Base-by-base conservation (phyloP, 1,140 invertebrate species). In the Drosophila micromelanica region DNA sequence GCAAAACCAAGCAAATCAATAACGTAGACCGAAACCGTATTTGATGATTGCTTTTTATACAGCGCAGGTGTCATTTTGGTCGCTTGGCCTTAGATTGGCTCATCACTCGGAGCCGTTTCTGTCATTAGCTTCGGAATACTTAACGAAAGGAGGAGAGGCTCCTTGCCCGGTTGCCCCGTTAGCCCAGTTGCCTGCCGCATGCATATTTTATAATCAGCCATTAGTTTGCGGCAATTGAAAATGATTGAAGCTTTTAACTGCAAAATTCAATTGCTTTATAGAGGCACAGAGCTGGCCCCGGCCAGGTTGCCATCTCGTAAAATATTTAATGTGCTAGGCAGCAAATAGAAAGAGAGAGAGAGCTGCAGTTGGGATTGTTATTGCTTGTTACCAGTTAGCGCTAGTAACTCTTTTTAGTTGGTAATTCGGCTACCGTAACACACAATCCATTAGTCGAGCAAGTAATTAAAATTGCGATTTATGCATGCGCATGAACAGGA, bases 211-310 rank as follows among this genome's bases (percentile, higher is more conserved):
- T 89, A 90, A 85, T 90, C 80, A 74, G 70, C 85, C 84, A 89
- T 89, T 89, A 89, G 84, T 89, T 89, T 89, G 84, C 55, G 84
- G 84, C 84, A 84, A 89, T 89, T 84, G 84, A 80, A 89, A 89
- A 89, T 89, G 84, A 89, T 89, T 89, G 84, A 82, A 89, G 84
- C 84, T 89, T 89, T 89, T 89, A 89, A 90, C 84, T 90, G 76
- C 80, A 72, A 89, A 89, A 89, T 89, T 89, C 80, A 89, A 89
- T 89, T 89, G 85, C 76, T 82, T 78, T 70, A 80, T 78, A 51
- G 52, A 48, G 48, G 27, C 27, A 5, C 27, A 6, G 20, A 7
- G 20, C 32, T 13, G 35, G 52, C 49, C 45, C 27, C 23, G 8
- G 8, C 17, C 13, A 13, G 13, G 17, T 5, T 5, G 27, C 20